phyloP scores from a whole-genome alignment of 2,888 invertebrate genomes.

The Rotaria sp. region DNA sequence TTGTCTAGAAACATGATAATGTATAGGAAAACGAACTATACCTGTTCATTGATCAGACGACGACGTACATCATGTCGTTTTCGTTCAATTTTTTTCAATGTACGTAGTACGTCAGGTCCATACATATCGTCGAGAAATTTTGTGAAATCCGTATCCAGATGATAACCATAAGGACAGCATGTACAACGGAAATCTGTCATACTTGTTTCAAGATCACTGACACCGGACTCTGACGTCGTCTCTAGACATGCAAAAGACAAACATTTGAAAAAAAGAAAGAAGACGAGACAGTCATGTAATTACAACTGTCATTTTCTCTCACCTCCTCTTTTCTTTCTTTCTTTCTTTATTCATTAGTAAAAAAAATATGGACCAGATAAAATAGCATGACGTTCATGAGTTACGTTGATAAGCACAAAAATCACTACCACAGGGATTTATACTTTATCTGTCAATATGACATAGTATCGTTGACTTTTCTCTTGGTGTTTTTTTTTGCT shows the following conservation, averaged over 20 bases:
- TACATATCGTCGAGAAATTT: constrained; percentile 34
- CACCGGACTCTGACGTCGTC: constrained; percentile 41
- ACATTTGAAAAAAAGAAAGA: background rate
- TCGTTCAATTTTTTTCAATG: constrained; percentile 35
- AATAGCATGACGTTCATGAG: background rate
- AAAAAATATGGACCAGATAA: background rate
- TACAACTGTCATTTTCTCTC: background rate
- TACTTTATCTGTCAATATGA: background rate
- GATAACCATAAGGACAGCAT: constrained; percentile 83
- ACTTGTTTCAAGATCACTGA: constrained; percentile 41
- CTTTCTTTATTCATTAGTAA: background rate
- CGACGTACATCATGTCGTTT: constrained; percentile 33
- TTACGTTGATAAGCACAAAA: background rate
- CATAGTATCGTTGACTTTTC: background rate
- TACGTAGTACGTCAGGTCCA: constrained; percentile 31
- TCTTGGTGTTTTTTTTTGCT: too few species aligned
- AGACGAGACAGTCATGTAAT: background rate
- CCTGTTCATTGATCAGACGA: constrained; percentile 23
- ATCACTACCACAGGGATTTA: background rate
- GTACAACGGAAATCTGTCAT: constrained; percentile 58
- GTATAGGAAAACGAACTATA: background rate
- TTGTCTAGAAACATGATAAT: background rate
- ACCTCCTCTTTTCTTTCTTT: background rate
- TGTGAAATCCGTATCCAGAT: constrained; percentile 75
- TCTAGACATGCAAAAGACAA: constrained; percentile 30